A percentile compares a stretch with the other conserved stretches of the same genome.
phyloP scores from a whole-genome alignment of 2,113 vertebrate species.

The Struthidea cinerea region DNA sequence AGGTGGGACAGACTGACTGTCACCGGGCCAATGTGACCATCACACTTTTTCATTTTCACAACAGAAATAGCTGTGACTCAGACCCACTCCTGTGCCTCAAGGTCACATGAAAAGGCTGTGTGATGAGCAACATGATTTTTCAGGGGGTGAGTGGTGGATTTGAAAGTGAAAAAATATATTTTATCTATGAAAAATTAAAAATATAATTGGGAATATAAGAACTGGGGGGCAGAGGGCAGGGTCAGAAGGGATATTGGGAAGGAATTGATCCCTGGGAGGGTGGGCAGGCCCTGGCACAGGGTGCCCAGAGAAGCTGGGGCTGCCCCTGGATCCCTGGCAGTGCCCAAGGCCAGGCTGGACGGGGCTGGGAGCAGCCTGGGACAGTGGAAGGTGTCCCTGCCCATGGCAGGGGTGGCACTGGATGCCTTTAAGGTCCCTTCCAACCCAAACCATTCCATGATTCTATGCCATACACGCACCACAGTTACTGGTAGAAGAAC shows the following conservation, averaged over 20 bases:
- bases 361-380: fast-evolving
- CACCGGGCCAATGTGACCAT: neutral
- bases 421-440: neutral
- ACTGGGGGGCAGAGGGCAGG: neutral
- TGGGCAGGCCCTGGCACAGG: neutral
- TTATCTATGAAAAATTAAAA: neutral
- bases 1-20: neutral
- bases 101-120: fast-evolving
- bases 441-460: neutral
- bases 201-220: neutral
- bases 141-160: neutral
- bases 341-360: fast-evolving
- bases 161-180: neutral
- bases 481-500: fast-evolving
- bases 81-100: neutral
- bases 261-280: fast-evolving
- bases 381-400: neutral
- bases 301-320: neutral
- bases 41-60: neutral
- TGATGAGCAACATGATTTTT: fast-evolving
- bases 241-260: fast-evolving
- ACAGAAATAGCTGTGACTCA: neutral
- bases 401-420: neutral
- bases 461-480: neutral
- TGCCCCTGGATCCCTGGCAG: neutral